phyloP scores from a whole-genome alignment of 2,888 invertebrate species.

The Ischnus inquisitorius region DNA sequence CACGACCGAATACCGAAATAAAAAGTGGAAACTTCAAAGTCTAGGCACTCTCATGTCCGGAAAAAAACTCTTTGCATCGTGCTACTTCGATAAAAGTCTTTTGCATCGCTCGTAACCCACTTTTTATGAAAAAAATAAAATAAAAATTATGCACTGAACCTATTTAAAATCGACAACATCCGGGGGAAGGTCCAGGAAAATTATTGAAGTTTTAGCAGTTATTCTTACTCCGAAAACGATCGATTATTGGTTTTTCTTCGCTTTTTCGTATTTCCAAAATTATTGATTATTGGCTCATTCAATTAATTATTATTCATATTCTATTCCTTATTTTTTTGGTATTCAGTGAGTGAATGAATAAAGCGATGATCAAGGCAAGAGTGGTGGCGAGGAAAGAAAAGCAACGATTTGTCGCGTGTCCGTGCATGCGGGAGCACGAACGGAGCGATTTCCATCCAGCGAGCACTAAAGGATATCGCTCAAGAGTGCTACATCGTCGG shows the following conservation, averaged over 20 bases:
- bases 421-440: background rate
- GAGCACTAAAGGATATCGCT: conserved; percentile 6
- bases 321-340: no score
- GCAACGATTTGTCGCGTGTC: background rate
- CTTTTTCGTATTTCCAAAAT: no score
- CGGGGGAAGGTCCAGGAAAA: background rate
- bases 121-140: background rate
- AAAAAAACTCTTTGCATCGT: background rate
- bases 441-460: conserved; percentile 4
- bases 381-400: background rate
- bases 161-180: background rate
- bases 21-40: conserved; percentile 6
- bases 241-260: no score
- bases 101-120: background rate
- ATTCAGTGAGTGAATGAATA: background rate
- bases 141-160: background rate
- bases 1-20: conserved; percentile 8
- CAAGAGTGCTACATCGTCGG: conserved; percentile 3
- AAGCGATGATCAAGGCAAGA: background rate
- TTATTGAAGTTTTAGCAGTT: background rate
- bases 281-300: no score
- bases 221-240: no score
- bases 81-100: background rate
- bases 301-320: no score
- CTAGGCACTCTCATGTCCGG: background rate